phyloP scores from a whole-genome alignment of 2,113 vertebrate species.

The Pantherophis guttatus region DNA sequence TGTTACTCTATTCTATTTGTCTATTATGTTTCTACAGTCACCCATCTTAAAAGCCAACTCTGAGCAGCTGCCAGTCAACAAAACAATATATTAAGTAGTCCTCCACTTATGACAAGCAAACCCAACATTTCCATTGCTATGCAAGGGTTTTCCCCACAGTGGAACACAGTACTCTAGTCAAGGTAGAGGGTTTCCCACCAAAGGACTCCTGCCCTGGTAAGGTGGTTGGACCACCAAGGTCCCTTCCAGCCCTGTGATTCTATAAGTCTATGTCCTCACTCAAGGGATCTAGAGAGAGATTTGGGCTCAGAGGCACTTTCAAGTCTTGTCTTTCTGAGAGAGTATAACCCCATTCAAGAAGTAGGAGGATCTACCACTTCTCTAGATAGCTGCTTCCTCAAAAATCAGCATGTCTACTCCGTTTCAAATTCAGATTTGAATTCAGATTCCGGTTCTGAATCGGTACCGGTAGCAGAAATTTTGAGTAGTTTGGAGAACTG shows the following conservation, averaged over 20 bases:
- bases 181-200: background rate
- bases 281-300: background rate
- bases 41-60: background rate
- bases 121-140: too few species aligned
- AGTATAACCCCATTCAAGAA: background rate
- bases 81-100: background rate
- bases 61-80: background rate
- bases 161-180: background rate
- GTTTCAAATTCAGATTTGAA: background rate
- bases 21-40: background rate
- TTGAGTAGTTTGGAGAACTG: too few species aligned
- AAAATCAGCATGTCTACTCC: background rate
- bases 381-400: background rate
- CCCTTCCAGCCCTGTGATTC: too few species aligned
- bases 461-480: too few species aligned
- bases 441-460: too few species aligned
- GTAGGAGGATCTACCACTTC: background rate
- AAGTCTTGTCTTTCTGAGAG: background rate
- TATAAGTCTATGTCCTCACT: background rate
- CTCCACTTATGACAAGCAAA: background rate
- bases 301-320: background rate
- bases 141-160: background rate
- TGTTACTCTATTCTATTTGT: too few species aligned
- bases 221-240: too few species aligned
- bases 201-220: background rate